These are phyloP conservation scores for Nemurella pictetii DNA, from an alignment of 2,888 invertebrate genomes.

Conservation along the genomic window DNA sequence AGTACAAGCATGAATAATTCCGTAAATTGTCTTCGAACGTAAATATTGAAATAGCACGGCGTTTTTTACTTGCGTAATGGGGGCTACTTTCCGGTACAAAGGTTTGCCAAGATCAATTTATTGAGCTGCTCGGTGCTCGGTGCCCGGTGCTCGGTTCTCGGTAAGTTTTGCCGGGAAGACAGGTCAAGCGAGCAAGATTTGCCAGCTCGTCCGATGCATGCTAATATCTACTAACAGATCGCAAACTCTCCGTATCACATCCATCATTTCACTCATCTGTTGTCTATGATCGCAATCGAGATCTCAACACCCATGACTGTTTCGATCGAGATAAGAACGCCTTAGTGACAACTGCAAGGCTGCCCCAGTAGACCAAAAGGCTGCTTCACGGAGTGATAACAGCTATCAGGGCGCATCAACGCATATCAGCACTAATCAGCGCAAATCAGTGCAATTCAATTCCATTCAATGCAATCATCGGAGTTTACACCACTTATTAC, in stretches of 20 bases:
- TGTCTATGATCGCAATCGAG: not conserved
- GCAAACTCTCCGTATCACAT: not conserved
- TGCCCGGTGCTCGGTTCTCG: too few relatives aligned
- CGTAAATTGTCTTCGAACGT: constrained; percentile 23
- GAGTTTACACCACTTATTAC: not conserved
- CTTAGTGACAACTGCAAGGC: not conserved
- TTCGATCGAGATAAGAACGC: not conserved
- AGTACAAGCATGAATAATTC: constrained; percentile 30
- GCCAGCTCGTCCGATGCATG: not conserved
- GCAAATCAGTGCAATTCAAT: not conserved
- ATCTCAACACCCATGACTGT: not conserved
- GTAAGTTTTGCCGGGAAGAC: not conserved
- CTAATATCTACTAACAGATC: too few relatives aligned
- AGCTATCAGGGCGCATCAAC: not conserved
- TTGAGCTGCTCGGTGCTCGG: not conserved
- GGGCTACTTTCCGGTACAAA: constrained; percentile 23
- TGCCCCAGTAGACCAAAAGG: not conserved
- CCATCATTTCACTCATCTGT: not conserved
- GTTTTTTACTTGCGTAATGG: constrained; percentile 4
- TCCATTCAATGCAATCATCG: not conserved
- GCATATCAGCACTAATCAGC: not conserved
- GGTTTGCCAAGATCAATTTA: not conserved
- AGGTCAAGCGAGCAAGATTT: not conserved
- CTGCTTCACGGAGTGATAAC: not conserved
- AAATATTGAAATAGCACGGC: constrained; percentile 21